Conservation (phyloP, 2,113 vertebrate genomes). For the Nycticebus coucang region DNA sequence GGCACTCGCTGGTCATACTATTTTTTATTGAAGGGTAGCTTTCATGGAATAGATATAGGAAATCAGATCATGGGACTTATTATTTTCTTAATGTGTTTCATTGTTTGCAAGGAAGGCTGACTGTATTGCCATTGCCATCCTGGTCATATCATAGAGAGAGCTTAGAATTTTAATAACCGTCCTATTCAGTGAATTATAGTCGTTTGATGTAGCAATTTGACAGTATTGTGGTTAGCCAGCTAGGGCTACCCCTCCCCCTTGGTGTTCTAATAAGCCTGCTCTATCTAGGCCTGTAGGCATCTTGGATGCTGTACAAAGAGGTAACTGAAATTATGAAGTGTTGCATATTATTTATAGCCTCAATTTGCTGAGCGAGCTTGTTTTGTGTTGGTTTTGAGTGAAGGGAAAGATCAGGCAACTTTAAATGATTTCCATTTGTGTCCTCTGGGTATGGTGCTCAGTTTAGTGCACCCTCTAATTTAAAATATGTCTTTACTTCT, state of each 20-base stretch:
- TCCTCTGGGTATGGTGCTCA: conserved; percentile 70
- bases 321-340: conserved; percentile 60
- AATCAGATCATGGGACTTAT: background rate
- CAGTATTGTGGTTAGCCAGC: conserved; percentile 57
- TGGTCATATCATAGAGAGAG: conserved; percentile 43
- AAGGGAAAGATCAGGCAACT: conserved; percentile 66
- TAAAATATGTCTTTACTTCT: conserved; percentile 72
- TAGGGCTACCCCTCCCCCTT: conserved; percentile 29
- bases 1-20: background rate
- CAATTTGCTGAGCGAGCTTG: conserved; percentile 74
- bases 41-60: background rate
- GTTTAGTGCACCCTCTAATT: conserved; percentile 57
- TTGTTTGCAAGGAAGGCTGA: conserved; percentile 46
- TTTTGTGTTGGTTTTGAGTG: conserved; percentile 73
- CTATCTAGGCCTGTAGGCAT: conserved; percentile 54
- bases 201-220: conserved; percentile 46
- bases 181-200: conserved; percentile 57
- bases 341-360: conserved; percentile 73
- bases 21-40: conserved; percentile 45
- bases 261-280: conserved; percentile 58
- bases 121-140: conserved; percentile 50
- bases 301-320: conserved; percentile 70
- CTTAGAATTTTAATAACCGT: conserved; percentile 71
- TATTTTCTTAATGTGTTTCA: conserved; percentile 31
- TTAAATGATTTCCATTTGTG: conserved; percentile 73